Evolutionary conservation across 2,888 invertebrate species (phyloP).

Genomic region (Tineola bisselliella): DNA sequence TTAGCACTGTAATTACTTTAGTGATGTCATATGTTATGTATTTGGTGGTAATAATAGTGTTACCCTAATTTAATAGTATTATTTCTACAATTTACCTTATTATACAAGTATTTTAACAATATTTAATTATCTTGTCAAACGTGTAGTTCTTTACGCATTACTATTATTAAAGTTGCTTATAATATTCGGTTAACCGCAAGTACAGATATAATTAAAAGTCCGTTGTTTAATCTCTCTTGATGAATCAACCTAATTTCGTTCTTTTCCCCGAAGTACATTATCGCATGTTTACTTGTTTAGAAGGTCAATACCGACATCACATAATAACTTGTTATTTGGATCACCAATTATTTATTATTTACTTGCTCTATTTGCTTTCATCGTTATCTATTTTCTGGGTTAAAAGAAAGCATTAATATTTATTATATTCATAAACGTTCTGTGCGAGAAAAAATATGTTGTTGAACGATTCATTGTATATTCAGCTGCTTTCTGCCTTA

Average conservation of each 20-base stretch:
- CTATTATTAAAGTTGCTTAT: background rate
- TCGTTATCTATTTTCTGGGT: conserved; percentile 54
- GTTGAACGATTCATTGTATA: background rate
- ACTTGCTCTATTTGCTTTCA: conserved; percentile 51
- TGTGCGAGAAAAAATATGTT: background rate
- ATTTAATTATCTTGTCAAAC: background rate
- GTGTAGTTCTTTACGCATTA: background rate
- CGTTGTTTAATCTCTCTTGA: background rate
- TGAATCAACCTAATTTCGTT: conserved; percentile 8
- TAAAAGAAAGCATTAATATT: conserved; percentile 26
- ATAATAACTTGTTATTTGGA: conserved; percentile 45
- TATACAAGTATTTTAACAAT: background rate
- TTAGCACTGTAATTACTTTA: background rate
- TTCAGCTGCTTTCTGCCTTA: background rate
- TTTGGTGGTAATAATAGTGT: background rate
- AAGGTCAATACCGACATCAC: conserved; percentile 51
- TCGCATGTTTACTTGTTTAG: conserved; percentile 19
- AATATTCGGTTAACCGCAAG: background rate
- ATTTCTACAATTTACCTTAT: background rate
- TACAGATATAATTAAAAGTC: background rate
- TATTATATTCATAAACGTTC: background rate
- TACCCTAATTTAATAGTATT: background rate
- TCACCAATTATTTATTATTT: conserved; percentile 51
- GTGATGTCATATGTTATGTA: too few species aligned
- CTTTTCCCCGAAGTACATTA: conserved; percentile 4